These are phyloP conservation scores for Onthophagus taurus DNA, from an alignment of 1,140 invertebrate species.

Conservation along the genomic window DNA sequence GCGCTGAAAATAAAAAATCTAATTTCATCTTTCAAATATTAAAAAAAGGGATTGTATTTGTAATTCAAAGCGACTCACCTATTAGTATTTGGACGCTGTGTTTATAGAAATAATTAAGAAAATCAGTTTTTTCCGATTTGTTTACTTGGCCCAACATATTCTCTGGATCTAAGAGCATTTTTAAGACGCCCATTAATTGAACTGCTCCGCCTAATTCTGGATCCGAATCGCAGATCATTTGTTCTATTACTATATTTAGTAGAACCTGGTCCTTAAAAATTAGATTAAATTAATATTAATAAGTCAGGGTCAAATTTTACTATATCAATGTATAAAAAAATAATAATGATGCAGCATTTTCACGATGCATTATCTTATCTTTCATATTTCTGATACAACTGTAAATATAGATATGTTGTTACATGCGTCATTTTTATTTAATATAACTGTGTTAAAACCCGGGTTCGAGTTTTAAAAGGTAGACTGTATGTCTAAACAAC, in stretches of 20 bases:
- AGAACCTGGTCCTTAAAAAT: constrained; percentile 78
- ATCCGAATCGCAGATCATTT: constrained; percentile 81
- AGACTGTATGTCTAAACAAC: too few relatives aligned
- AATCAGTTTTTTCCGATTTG: constrained; percentile 96
- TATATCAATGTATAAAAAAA: too few relatives aligned
- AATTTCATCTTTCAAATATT: constrained; percentile 18
- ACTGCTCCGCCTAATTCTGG: constrained; percentile 92
- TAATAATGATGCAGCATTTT: too few relatives aligned
- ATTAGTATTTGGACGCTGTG: constrained; percentile 93
- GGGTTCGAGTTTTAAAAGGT: too few relatives aligned
- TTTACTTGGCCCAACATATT: constrained; percentile 93
- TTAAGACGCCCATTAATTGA: constrained; percentile 87
- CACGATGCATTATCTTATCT: too few relatives aligned
- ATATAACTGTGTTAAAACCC: too few relatives aligned
- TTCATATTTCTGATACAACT: too few relatives aligned
- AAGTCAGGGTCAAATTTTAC: too few relatives aligned
- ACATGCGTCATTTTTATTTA: too few relatives aligned
- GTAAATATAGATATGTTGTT: too few relatives aligned
- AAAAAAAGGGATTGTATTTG: not conserved
- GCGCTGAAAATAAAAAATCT: constrained; percentile 49
- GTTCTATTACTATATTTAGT: constrained; percentile 95
- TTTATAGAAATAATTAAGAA: constrained; percentile 98
- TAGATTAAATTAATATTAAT: too few relatives aligned
- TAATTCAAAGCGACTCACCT: constrained; percentile 44
- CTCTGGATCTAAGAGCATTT: constrained; percentile 93